Percentiles rank a stretch among this genome's conserved stretches.
Conservation (phyloP, 2,113 vertebrate genomes). For the Garra rufa region DNA sequence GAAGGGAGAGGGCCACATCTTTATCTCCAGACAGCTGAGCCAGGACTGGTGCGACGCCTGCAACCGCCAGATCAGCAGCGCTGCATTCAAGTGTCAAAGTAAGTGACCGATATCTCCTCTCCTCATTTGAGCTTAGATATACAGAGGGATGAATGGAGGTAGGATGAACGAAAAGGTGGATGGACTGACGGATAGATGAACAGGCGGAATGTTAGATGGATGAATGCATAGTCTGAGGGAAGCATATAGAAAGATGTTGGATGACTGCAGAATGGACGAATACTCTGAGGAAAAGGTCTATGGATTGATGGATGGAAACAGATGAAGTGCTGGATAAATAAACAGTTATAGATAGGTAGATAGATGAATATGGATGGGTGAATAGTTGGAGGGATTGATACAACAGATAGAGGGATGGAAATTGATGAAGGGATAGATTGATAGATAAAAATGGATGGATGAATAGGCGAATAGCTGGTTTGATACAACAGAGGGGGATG, state of each 20-base stretch:
- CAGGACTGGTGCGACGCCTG: constrained; percentile 90
- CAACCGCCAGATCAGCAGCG: constrained; percentile 77
- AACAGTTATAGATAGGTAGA: neutral
- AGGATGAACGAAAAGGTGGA: neutral
- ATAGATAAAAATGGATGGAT: no score
- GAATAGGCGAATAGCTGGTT: no score
- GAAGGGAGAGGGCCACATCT: constrained; percentile 83
- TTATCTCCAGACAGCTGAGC: constrained; percentile 69
- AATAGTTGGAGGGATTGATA: no score
- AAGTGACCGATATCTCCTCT: constrained; percentile 67
- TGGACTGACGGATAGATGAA: neutral
- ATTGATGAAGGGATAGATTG: no score
- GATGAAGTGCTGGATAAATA: neutral
- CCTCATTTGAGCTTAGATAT: neutral
- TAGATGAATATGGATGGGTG: neutral
- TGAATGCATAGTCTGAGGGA: neutral
- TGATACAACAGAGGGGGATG: no score
- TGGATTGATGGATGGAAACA: neutral
- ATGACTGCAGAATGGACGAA: neutral
- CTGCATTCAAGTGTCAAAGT: constrained; percentile 85
- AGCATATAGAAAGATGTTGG: neutral
- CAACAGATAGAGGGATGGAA: no score
- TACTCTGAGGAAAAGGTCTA: neutral
- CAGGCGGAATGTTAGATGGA: neutral
- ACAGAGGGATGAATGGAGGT: neutral